A percentile compares a stretch with the other conserved stretches of the same genome.
Conservation (phyloP, 2,888 invertebrate species). For the Nomada ruficornis region DNA sequence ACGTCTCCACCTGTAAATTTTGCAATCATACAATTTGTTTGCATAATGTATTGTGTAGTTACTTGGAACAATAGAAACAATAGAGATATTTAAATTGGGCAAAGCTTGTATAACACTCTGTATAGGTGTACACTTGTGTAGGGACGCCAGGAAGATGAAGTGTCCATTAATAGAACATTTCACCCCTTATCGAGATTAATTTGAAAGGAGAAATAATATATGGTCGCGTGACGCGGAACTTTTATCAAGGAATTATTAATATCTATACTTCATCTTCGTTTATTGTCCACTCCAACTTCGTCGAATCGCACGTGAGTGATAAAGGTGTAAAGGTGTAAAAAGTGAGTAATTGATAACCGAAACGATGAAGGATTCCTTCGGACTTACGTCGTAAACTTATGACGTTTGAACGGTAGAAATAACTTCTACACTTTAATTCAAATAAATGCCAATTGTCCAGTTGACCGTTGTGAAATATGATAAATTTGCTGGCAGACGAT, state of each 20-base stretch:
- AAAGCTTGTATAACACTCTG: too few relatives aligned
- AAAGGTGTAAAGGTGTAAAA: too few relatives aligned
- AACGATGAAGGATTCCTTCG: not conserved
- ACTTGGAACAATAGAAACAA: too few relatives aligned
- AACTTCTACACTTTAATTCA: not conserved
- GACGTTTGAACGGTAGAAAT: not conserved
- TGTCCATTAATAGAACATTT: not conserved
- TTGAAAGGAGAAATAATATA: not conserved
- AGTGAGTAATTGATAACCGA: not conserved
- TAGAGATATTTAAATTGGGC: too few relatives aligned
- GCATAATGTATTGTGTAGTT: too few relatives aligned
- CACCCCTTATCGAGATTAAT: not conserved
- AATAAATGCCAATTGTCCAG: constrained; percentile 7
- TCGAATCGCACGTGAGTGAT: not conserved
- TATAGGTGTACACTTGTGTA: constrained; percentile 1
- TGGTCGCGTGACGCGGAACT: not conserved
- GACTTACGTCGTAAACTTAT: not conserved
- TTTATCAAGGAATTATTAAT: constrained; percentile 8
- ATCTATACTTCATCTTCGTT: not conserved
- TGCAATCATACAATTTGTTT: too few relatives aligned
- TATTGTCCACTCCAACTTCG: not conserved
- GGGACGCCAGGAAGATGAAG: not conserved
- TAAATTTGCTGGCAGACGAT: not conserved
- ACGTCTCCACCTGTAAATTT: too few relatives aligned
- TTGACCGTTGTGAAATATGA: not conserved